Percentiles rank a stretch among this genome's conserved stretches.
These are phyloP conservation scores for Heteractis magnifica DNA, from an alignment of 92 coral and sea anemone species.

Conservation along the genomic window DNA sequence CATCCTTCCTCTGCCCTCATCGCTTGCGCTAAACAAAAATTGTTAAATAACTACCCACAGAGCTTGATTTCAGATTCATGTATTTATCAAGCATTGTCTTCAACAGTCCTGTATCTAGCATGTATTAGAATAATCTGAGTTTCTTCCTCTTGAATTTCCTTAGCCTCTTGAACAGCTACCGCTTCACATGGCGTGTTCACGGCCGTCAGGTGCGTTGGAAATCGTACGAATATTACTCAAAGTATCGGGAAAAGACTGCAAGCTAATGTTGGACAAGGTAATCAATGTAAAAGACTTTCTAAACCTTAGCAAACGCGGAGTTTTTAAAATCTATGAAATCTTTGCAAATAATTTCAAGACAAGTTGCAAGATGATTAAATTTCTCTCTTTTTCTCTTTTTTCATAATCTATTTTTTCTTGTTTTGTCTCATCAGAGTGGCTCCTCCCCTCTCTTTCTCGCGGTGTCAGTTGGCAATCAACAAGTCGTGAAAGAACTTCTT, in stretches of 20 bases:
- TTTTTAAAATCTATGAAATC: too few relatives aligned
- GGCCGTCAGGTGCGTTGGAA: slow-evolving; percentile 92
- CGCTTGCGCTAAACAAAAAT: too few relatives aligned
- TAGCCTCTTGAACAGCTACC: slow-evolving; percentile 87
- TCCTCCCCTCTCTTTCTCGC: slow-evolving; percentile 78
- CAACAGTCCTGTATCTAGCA: too few relatives aligned
- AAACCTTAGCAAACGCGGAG: not conserved
- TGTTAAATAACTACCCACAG: too few relatives aligned
- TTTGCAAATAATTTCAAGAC: not conserved
- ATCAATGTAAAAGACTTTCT: not conserved
- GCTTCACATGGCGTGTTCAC: slow-evolving; percentile 92
- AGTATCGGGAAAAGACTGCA: slow-evolving; percentile 85
- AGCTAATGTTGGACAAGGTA: slow-evolving; percentile 75
- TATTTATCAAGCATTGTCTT: too few relatives aligned
- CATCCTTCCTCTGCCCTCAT: too few relatives aligned
- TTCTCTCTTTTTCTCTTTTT: not conserved
- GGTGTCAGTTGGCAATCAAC: slow-evolving; percentile 89
- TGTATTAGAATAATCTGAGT: not conserved
- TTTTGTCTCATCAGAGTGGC: slow-evolving; percentile 61
- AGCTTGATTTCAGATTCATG: too few relatives aligned
- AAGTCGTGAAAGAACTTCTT: slow-evolving; percentile 86
- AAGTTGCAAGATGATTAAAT: not conserved
- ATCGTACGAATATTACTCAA: slow-evolving; percentile 79
- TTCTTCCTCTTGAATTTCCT: not conserved
- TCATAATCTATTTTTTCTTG: not conserved